A percentile compares a stretch with the other conserved stretches of the same genome.
These are phyloP conservation scores for Uloborus diversus DNA, from an alignment of 1,140 invertebrate species.

Conservation along the genomic window DNA sequence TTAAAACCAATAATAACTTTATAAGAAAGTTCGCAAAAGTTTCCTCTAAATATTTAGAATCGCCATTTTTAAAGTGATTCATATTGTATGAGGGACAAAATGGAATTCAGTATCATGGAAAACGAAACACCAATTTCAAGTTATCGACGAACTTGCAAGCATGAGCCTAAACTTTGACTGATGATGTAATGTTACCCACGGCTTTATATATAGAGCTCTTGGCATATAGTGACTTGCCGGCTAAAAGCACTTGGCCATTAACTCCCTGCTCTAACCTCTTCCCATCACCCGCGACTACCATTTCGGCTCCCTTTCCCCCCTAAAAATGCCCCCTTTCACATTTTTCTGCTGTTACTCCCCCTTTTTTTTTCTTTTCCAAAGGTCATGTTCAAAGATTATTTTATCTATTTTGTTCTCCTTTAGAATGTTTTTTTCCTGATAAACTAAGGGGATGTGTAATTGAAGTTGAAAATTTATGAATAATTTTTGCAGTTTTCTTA, in stretches of 20 bases:
- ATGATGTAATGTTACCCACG: slow-evolving; percentile 25
- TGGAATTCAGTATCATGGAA: no score
- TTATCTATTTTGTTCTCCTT: slow-evolving; percentile 29
- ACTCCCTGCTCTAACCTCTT: slow-evolving; percentile 1
- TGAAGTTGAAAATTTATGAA: slow-evolving; percentile 31
- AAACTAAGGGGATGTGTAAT: slow-evolving; percentile 34
- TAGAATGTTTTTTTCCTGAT: slow-evolving; percentile 7
- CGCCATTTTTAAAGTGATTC: no score
- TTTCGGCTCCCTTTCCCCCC: slow-evolving; percentile 1
- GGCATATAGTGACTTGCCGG: slow-evolving; percentile 2
- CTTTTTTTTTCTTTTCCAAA: not conserved
- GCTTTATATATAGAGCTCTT: slow-evolving; percentile 22
- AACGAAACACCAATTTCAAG: slow-evolving; percentile 39
- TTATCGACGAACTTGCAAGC: slow-evolving; percentile 20
- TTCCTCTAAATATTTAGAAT: no score
- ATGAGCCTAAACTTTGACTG: slow-evolving; percentile 32
- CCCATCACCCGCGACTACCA: not conserved
- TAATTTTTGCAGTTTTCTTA: no score
- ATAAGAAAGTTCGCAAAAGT: no score
- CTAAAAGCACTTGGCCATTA: slow-evolving; percentile 49
- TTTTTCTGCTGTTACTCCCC: slow-evolving; percentile 13
- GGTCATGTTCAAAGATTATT: slow-evolving; percentile 30
- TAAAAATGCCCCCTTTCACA: slow-evolving; percentile 18
- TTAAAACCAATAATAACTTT: no score
- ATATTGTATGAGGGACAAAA: no score